phyloP scores from a whole-genome alignment of 2,797 vertebrate species.

The Clarias pachynema region DNA sequence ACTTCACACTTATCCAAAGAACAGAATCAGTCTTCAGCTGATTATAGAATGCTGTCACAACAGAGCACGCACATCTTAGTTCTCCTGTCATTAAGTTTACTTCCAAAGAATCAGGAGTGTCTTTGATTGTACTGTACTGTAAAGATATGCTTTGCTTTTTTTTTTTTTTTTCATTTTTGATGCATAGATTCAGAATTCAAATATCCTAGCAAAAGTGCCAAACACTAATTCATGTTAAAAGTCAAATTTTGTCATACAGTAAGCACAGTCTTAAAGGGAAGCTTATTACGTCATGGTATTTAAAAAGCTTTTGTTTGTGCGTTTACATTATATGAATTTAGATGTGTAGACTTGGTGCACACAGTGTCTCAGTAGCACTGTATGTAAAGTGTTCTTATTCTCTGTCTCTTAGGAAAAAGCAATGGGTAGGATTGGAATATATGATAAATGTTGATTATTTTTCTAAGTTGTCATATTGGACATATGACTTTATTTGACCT shows the following conservation, averaged over 20 bases:
- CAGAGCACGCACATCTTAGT: constrained; percentile 70
- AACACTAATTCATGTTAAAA: neutral
- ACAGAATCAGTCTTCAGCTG: constrained; percentile 52
- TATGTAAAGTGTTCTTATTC: neutral
- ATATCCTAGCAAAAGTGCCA: neutral
- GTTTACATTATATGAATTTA: constrained; percentile 11
- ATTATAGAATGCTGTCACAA: constrained; percentile 69
- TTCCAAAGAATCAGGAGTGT: constrained; percentile 1
- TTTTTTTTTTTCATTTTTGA: neutral
- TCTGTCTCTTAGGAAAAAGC: neutral
- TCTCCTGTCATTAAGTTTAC: constrained; percentile 42
- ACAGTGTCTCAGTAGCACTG: constrained; percentile 2
- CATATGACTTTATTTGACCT: neutral
- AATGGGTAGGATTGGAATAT: neutral
- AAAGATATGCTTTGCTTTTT: constrained; percentile 16
- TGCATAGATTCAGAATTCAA: neutral
- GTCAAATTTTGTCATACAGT: neutral
- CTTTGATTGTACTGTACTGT: constrained; percentile 30
- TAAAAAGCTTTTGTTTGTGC: constrained; percentile 8
- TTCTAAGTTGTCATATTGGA: constrained; percentile 21
- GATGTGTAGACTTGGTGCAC: neutral
- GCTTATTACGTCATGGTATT: neutral
- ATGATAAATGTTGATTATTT: neutral
- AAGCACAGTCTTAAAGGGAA: constrained; percentile 9
- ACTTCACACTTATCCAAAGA: constrained; percentile 59